These are phyloP conservation scores for Galbula dea DNA, from an alignment of 2,113 vertebrate species.

Conservation along the genomic window DNA sequence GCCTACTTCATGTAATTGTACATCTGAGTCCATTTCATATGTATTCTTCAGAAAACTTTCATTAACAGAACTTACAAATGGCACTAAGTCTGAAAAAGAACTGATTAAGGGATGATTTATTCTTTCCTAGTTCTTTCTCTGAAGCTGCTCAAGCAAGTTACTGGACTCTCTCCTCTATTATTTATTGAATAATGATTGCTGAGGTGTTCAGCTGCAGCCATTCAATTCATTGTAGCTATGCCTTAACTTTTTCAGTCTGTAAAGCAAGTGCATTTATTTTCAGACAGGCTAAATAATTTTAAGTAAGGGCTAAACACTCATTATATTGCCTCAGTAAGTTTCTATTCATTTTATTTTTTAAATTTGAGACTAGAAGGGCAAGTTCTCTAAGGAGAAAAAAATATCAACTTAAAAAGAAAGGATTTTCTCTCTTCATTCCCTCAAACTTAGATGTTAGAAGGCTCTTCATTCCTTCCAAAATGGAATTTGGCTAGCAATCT, in stretches of 20 bases:
- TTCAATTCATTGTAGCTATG: not conserved
- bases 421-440: not conserved
- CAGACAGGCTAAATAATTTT: not conserved
- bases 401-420: not conserved
- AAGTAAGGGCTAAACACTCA: not conserved
- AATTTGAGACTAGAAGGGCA: not conserved
- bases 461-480: not conserved
- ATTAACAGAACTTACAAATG: not conserved
- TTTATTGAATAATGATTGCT: not conserved
- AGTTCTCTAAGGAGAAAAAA: not conserved
- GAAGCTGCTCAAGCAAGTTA: not conserved
- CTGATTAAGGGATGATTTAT: not conserved
- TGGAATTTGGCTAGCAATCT: not conserved
- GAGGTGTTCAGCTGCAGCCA: not conserved
- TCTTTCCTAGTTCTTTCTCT: not conserved
- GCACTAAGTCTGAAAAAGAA: not conserved
- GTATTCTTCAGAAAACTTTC: not conserved
- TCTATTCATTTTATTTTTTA: not conserved
- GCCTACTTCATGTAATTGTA: not conserved
- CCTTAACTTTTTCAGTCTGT: not conserved
- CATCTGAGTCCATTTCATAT: not conserved
- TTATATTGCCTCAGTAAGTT: not conserved
- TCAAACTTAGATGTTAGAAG: no score
- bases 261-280: not conserved
- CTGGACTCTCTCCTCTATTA: not conserved